Percentiles rank a stretch among this genome's conserved stretches.
These are phyloP conservation scores for Lagocephalus sceleratus DNA, from an alignment of 2,797 vertebrate genomes.

Conservation along the genomic window DNA sequence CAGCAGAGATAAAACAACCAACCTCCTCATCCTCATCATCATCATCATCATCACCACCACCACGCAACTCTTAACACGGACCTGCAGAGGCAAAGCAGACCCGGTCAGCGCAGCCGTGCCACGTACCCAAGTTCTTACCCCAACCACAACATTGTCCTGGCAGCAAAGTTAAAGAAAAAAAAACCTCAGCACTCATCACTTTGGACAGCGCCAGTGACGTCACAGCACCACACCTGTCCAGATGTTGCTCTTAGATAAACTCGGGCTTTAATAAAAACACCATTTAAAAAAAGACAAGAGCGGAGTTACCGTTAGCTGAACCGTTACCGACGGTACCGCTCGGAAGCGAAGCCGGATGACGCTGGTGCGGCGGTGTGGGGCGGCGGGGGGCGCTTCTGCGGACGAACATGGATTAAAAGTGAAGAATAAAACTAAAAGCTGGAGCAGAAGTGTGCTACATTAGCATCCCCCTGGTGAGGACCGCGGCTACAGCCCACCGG, in stretches of 20 bases:
- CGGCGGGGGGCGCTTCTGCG: no score
- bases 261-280: no score
- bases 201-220: background rate
- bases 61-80: slow-evolving; percentile 24
- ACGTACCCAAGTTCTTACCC: slow-evolving; percentile 40
- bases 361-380: no score
- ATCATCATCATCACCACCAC: no score
- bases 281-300: no score
- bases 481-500: no score
- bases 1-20: slow-evolving; percentile 62
- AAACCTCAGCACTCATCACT: background rate
- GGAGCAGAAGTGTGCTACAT: no score
- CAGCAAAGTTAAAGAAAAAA: background rate
- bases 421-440: slow-evolving; percentile 5
- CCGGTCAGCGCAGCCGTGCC: slow-evolving; percentile 33
- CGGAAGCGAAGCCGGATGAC: no score
- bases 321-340: background rate
- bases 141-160: slow-evolving; percentile 8
- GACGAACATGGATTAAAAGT: no score
- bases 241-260: no score
- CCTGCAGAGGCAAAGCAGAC: slow-evolving; percentile 18
- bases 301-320: slow-evolving; percentile 26
- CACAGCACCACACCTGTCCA: background rate
- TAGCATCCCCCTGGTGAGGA: no score
- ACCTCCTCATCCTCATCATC: slow-evolving; percentile 60